Base-by-base conservation (phyloP, 2,113 vertebrate genomes). In the Brienomyrus longianalis region DNA sequence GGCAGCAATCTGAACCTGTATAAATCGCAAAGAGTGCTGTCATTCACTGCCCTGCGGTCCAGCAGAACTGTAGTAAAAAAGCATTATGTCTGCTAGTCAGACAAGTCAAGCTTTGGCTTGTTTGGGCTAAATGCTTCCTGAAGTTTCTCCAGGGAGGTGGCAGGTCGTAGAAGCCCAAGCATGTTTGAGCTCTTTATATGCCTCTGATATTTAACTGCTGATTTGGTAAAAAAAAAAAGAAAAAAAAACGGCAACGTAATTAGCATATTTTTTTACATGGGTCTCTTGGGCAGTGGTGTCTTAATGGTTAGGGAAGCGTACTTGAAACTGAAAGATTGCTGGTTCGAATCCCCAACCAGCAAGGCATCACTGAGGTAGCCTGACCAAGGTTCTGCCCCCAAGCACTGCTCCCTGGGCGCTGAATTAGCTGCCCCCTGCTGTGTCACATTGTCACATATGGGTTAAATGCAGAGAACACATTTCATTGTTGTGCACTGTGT, bases 31-130 rank as follows among this genome's bases (percentile, higher is more conserved):
- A 62, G 62, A 39, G 70, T 77, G 70, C 15, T 77, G 35, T 77
- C 31, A 77, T 77, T 35, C 70, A 39, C 70, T 77, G 31, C 70
- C 31, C 70, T 39, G 70, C 70, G 5, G 31, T 77, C 70, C 35
- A 43, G 27, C 35, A 19, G 27, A 19, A 39, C 5, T 77, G 11
- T 39, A 17, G 15, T 77, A 2, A 39, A 77, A 77, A 77, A 39
- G 70, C 0, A 15, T 43, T 80, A 39, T 77, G 74, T 80, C 74
- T 39, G 74, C 74, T 80, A 80, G 74, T 35, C 70, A 77, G 13
- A 19, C 39, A 84, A 84, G 39, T 84, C 83, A 84, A 45, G 83
- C 45, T 48, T 84, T 84, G 83, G 83, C 83, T 84, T 48, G 83
- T 84, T 84, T 39, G 35, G 31, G 19, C 5, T 77, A 43, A 80